These are phyloP conservation scores for Erinaceus europaeus DNA, from an alignment of 2,113 vertebrate species.

Conservation along the genomic window DNA sequence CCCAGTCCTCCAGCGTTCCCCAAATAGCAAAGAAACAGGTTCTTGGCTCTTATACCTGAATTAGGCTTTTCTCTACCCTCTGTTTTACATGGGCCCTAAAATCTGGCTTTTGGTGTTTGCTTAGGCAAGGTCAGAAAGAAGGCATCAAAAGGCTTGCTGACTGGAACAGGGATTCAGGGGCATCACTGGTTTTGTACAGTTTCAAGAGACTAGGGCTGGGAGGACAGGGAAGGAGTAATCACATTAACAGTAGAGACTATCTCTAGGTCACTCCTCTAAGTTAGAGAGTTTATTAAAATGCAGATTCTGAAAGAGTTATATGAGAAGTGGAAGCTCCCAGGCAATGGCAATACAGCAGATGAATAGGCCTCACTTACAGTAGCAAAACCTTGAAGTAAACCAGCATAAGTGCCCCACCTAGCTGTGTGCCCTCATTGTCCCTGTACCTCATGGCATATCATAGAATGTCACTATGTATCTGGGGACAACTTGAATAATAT, in stretches of 20 bases:
- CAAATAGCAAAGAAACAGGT: background rate
- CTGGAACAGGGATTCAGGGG: background rate
- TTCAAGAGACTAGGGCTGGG: background rate
- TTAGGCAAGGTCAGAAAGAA: background rate
- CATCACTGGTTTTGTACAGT: background rate
- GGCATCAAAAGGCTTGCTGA: background rate
- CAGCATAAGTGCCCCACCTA: background rate
- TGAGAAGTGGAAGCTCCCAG: background rate
- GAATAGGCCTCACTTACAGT: background rate
- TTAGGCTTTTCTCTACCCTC: background rate
- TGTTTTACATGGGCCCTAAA: background rate
- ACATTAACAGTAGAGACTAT: background rate
- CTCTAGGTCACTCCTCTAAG: background rate
- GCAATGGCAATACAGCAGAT: background rate
- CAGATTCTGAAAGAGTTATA: background rate
- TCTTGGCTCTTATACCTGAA: conserved; percentile 3
- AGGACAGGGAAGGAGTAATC: background rate
- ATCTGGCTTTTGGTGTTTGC: background rate
- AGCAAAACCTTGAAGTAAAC: background rate
- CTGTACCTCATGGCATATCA: background rate
- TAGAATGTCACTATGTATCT: background rate
- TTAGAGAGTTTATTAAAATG: background rate
- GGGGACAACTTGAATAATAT: background rate
- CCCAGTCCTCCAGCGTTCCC: background rate
- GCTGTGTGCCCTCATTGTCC: background rate